A percentile compares a stretch with the other conserved stretches of the same genome.
phyloP scores from a whole-genome alignment of 2,888 invertebrate genomes.

The Tetheella fluctuosa region DNA sequence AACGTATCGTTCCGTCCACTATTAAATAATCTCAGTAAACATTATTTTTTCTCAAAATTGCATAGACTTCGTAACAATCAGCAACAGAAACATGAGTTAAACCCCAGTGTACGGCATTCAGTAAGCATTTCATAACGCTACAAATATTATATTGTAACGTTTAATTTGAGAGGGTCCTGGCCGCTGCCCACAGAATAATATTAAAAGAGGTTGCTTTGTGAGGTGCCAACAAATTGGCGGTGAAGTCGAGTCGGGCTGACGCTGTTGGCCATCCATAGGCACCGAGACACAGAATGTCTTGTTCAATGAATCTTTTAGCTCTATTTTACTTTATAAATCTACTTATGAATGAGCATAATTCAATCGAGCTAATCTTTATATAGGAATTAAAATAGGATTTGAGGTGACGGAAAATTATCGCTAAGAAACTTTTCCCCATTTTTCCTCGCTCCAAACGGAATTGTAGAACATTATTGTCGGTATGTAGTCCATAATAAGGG shows the following conservation, averaged over 20 bases:
- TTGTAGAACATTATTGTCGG: not conserved
- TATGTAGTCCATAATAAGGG: constrained; percentile 26
- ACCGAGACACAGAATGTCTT: constrained; percentile 11
- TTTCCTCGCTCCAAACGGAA: no score
- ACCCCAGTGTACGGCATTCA: constrained; percentile 27
- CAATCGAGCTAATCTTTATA: not conserved
- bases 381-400: not conserved
- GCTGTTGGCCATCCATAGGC: constrained; percentile 13
- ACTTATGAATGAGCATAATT: not conserved
- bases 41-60: not conserved
- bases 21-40: not conserved
- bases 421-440: no score
- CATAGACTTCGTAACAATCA: not conserved
- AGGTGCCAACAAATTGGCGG: constrained; percentile 73
- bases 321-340: not conserved
- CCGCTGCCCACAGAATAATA: constrained; percentile 52
- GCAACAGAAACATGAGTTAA: constrained; percentile 1
- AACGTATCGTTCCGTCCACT: no score
- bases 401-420: not conserved
- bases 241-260: constrained; percentile 41
- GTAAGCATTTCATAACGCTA: constrained; percentile 40
- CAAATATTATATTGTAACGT: constrained; percentile 58
- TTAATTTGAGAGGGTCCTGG: constrained; percentile 64
- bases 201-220: constrained; percentile 72
- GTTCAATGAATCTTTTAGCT: not conserved